Base-by-base conservation (phyloP, 2,113 vertebrate species). In the Ceuthmochares aereus region DNA sequence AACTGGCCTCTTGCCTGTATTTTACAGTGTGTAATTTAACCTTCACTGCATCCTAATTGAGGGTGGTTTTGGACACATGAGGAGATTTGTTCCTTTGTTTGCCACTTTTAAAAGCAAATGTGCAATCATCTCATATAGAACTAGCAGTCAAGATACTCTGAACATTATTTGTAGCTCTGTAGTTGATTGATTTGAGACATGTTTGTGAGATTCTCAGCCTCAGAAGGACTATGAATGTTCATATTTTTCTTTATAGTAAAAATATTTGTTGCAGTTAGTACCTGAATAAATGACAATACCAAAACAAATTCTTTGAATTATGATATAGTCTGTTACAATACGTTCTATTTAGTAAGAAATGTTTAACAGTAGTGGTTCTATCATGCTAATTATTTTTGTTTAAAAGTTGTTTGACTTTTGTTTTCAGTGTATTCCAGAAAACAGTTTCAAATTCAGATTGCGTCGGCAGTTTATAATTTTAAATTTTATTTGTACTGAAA, bases 61-160 rank as follows among this genome's bases (percentile, higher is more conserved):
- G 18, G 2, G 2, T 70, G 14, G 54, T 17, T 52, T 43, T 68
- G n/a, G 29, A 2, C 2, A 11, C 1, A 4, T 51, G 20, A 36
- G 22, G 52, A 56, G 22, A 14, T 12, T 47, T 84, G 19, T 42
- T 84, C 14, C 23, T 75, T 52, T 51, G 7, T 66, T 63, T 60
- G 32, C n/a, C 56, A 0, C 43, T 63, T 43, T 7, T 63, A 49
- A 63, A 23, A 74, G 16, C 26, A 79, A 43, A 7, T 20, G 12
- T 1, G 1, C 13, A 45, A 2, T 37, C 32, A 34, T 5, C 32
- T 60, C 29, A 4, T 56, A 3, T 14, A n/a, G 45, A 55, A 37
- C 10, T 9, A 67, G 49, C 58, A 67, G 7, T 51, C 21, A 27
- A 21, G 37, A 18, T 55, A 18, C 17, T 64, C n/a, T 23, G 7